phyloP scores from a whole-genome alignment of 2,797 vertebrate genomes.

The Somateria mollissima region DNA sequence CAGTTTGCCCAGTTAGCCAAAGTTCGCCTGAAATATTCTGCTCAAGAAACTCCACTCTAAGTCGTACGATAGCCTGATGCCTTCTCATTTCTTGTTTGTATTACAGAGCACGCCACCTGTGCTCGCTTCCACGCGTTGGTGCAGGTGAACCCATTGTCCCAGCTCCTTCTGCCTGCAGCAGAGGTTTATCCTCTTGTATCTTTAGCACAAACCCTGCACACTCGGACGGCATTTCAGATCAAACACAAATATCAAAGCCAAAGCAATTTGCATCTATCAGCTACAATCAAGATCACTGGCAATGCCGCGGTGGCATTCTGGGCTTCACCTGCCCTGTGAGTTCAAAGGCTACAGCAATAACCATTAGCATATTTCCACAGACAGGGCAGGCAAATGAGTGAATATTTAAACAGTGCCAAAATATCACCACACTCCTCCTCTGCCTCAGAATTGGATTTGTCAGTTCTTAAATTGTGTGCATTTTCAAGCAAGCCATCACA shows the following conservation, averaged over 20 bases:
- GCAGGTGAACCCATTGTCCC: fast-evolving
- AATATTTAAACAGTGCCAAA: constrained; percentile 72
- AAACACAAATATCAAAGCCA: constrained; percentile 49
- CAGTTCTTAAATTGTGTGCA: constrained; percentile 78
- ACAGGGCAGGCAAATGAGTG: constrained; percentile 1
- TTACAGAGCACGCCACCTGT: neutral
- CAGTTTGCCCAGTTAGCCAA: neutral
- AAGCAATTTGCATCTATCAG: constrained; percentile 39
- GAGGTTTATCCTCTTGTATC: neutral
- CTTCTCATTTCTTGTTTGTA: fast-evolving
- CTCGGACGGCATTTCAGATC: neutral
- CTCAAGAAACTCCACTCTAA: neutral
- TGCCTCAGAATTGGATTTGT: constrained; percentile 77
- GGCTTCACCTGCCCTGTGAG: neutral
- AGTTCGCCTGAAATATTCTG: neutral
- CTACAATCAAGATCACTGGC: constrained; percentile 1
- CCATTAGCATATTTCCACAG: constrained; percentile 44
- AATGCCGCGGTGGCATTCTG: neutral
- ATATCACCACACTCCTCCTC: constrained; percentile 20
- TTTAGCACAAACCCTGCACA: neutral
- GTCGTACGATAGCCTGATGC: fast-evolving
- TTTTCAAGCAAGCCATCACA: constrained; percentile 67
- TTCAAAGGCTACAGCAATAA: constrained; percentile 50
- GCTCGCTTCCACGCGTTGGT: neutral
- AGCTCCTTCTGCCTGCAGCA: neutral